A percentile compares a stretch with the other conserved stretches of the same genome.
Conservation (phyloP, 2,888 invertebrate species). For the Clostera curtula region DNA sequence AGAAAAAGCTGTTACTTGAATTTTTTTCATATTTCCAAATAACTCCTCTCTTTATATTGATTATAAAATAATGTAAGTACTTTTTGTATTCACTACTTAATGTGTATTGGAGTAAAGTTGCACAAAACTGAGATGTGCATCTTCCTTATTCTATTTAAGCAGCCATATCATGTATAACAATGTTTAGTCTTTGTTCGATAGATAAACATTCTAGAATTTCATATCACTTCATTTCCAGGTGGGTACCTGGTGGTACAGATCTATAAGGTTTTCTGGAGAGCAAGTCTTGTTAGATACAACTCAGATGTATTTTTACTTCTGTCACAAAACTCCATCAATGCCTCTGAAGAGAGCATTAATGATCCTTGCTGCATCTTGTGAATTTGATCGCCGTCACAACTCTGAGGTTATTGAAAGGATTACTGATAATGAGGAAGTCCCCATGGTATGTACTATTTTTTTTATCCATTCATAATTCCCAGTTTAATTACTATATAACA, state of each 20-base stretch:
- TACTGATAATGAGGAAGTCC: constrained; percentile 96
- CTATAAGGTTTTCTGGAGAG: constrained; percentile 97
- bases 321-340: constrained; percentile 97
- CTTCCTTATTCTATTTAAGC: too few relatives aligned
- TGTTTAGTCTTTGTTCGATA: not conserved
- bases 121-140: too few relatives aligned
- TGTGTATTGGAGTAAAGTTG: too few relatives aligned
- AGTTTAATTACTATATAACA: too few relatives aligned
- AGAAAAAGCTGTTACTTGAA: too few relatives aligned
- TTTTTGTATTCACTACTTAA: not conserved
- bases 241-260: constrained; percentile 99
- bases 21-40: too few relatives aligned
- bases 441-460: constrained; percentile 77
- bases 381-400: constrained; percentile 96
- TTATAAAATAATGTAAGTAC: constrained; percentile 2
- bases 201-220: constrained; percentile 1
- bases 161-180: not conserved
- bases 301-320: constrained; percentile 95
- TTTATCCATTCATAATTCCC: too few relatives aligned
- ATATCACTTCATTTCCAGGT: constrained; percentile 62
- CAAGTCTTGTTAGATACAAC: constrained; percentile 98
- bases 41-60: too few relatives aligned
- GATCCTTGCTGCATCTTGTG: constrained; percentile 97
- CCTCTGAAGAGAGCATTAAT: constrained; percentile 95
- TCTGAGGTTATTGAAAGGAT: constrained; percentile 94